Base-by-base conservation (phyloP, 2,888 invertebrate genomes). In the Caenorhabditis sinica region DNA sequence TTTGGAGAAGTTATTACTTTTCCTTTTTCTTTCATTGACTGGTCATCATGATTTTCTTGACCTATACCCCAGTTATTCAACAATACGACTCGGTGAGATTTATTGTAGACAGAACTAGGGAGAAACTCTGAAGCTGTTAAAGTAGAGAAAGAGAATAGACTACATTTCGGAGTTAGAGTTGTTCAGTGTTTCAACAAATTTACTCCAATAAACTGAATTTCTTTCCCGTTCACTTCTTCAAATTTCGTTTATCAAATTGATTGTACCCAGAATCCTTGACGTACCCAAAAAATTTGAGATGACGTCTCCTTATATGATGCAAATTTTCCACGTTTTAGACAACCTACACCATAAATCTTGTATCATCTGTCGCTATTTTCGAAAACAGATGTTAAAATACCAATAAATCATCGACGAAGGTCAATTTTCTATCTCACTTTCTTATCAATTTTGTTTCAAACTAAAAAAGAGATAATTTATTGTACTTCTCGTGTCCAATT, bases 41-140 rank as follows among this genome's bases (percentile, higher is more conserved):
- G 56, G 56, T 56, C 56, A 66, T 65, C 40, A 80, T 80, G 80
- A 80, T 80, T 25, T 80, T 80, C 43, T 40, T 80, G 58, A 80
- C 80, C 65, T 80, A 80, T 40, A 72, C 72, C 1, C 80, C 80
- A 8, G 80, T 80, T 36, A 80, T 49, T 60, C 72, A 80, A 40
- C 80, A 80, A 60, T 80, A 80, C 40, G 80, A 80, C 40, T 65
- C 80, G 80, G 80, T 80, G 30, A 71, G 79, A 43, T 30, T 45
- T 56, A 20, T 6, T 11, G 13, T 6, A 40, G 40, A 2, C 33
- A 33, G 8, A 33, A 33, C 8, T 33, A 33, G n/a, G n/a, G n/a
- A n/a, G n/a, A n/a, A n/a, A n/a, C n/a, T n/a, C n/a, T n/a, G n/a
- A n/a, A n/a, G n/a, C n/a, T n/a, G 8, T 40, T 11, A 40, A 40